Evolutionary conservation across 2,888 invertebrate genomes (phyloP), one percentile per base, ranked within the genome.

Genomic region (Philhelius pedissequus): DNA sequence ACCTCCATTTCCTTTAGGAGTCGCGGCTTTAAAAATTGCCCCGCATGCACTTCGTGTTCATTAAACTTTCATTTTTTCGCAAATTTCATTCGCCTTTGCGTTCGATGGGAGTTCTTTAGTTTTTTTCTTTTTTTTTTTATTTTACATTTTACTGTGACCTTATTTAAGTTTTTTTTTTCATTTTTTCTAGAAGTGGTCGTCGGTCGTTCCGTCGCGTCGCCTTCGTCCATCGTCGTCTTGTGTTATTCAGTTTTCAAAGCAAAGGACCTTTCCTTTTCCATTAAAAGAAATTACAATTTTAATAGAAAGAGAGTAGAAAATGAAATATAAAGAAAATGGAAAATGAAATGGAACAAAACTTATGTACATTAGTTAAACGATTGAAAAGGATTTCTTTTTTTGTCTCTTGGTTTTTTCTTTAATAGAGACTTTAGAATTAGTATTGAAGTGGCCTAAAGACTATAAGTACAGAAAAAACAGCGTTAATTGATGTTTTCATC

Each of bases 1-100:
- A 38, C 22, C 25, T 9, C 18, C 18, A 8, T 32, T 38, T 62
- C 38, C 38, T 64, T 32, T 30, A 32, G 15, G 18, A 66, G 38
- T 56, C 35, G 35, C 45, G 40, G 13, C 35, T 40, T n/a, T n/a
- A n/a, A n/a, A 15, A 43, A 15, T 27, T 60, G 25, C 45, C 32
- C 22, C 52, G n/a, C 52, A 11, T 82, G 82, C 82, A 82, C 73
- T 78, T 74, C 74, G 69, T 83, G 83, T 52, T 78, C 83, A 83
- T 79, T 83, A 83, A 78, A 79, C 78, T 83, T 69, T 74, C 73
- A 74, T 71, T 82, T 77, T 71, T 66, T 48, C 32, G 45, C 64
- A 48, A 32, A 71, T 32, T 48, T 15, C n/a, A 66, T 60, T 69
- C 43, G 69, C 69, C 64, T 83, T 74, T 62, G 54, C 73, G 52